Evolutionary conservation across 2,797 vertebrate genomes (phyloP), one percentile per base, ranked within the genome.

Genomic region (Squalus acanthias): DNA sequence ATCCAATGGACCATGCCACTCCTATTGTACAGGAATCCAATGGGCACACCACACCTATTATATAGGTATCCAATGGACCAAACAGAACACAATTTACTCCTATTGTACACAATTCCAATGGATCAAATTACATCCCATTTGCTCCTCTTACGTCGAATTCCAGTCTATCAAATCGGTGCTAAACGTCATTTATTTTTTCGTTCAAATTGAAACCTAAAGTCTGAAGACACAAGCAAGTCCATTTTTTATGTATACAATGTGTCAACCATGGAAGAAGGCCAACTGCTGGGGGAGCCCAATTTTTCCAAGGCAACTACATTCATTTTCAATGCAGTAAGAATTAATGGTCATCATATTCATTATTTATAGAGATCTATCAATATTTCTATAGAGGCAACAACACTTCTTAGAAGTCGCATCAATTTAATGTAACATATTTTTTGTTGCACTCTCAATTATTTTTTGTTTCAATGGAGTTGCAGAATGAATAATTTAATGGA

Each of bases 391-490:
- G 60, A 39, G 60, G 24, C 1, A 63, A 65, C 57, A 65, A 6
- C 29, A 92, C n/a, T 24, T 93, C 63, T 93, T 67, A 46, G 91
- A 69, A 93, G n/a, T 46, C 9, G 22, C n/a, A 93, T 69, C 33
- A 65, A 93, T 69, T 93, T 93, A 93, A 69, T 67, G 46, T 22
- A 85, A 9, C 63, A 39, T n/a, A 22, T 93, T 46, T 67, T 93
- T 69, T 22, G 63, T 39, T 67, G 91, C 3, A 24, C 63, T 93
- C 17, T 24, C 65, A 93, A 69, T 69, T 67, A 93, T 93, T 53
- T 46, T 9, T 93, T 93, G 91, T 67, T 93, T 93, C n/a, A 46
- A 93, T 93, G 63, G 63, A 93, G 67, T 46, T 93, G 82, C 82
- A 85, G 82, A 22, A 67, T 93, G 63, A 93, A 93, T 93, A 46